These are phyloP conservation scores for Danionella dracula DNA, from an alignment of 2,797 vertebrate genomes.

Conservation along the genomic window DNA sequence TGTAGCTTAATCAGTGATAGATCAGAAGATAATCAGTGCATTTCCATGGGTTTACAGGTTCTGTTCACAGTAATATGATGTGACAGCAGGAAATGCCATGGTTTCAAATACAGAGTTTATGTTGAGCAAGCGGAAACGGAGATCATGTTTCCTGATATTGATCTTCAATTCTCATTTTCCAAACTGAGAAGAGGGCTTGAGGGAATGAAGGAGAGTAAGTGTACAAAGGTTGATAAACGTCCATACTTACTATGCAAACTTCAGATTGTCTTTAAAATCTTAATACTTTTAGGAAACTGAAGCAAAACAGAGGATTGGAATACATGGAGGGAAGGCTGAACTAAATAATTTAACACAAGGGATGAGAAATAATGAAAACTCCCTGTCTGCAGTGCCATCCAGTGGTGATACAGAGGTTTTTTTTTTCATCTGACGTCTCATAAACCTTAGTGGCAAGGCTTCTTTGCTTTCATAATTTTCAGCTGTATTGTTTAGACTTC, in stretches of 20 bases:
- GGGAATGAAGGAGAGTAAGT: too few relatives aligned
- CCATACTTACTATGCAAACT: neutral
- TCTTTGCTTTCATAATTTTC: neutral
- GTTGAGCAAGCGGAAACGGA: constrained; percentile 36
- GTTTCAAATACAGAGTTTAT: constrained; percentile 27
- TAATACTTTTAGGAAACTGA: too few relatives aligned
- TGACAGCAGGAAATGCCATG: neutral
- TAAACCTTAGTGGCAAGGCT: neutral
- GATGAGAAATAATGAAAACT: too few relatives aligned
- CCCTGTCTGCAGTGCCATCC: constrained; percentile 48
- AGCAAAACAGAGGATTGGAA: neutral
- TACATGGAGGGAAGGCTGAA: neutral
- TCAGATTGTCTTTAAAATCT: too few relatives aligned
- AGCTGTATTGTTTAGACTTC: neutral
- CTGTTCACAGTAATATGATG: neutral
- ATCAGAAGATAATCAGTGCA: too few relatives aligned
- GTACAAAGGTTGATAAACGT: constrained; percentile 28
- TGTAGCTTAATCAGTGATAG: too few relatives aligned
- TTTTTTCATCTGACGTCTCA: too few relatives aligned
- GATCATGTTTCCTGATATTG: constrained; percentile 51
- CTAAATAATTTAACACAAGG: too few relatives aligned
- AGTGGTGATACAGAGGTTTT: too few relatives aligned
- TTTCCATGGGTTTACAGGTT: too few relatives aligned
- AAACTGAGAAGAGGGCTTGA: constrained; percentile 46
- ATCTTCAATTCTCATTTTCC: constrained; percentile 51